A percentile compares a stretch with the other conserved stretches of the same genome.
These are phyloP conservation scores for Drosophila sucinea DNA, from an alignment of 1,140 invertebrate genomes.

Conservation along the genomic window DNA sequence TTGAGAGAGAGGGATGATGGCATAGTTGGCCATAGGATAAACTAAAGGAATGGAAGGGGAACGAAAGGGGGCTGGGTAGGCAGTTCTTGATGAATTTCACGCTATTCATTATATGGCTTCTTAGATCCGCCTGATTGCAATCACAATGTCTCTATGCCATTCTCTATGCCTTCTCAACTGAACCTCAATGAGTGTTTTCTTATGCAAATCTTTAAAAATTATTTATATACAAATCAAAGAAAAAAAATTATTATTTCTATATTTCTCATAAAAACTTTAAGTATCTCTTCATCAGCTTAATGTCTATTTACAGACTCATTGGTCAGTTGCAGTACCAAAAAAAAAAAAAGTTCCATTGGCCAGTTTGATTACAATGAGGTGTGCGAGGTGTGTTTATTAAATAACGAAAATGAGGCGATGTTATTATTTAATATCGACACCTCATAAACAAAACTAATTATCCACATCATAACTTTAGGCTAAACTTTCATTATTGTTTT, in stretches of 20 bases:
- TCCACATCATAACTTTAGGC: no score
- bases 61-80: background rate
- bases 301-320: slow-evolving; percentile 12
- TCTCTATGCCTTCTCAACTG: background rate
- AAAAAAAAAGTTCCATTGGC: background rate
- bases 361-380: background rate
- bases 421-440: background rate
- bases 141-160: slow-evolving; percentile 3
- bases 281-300: slow-evolving; percentile 5
- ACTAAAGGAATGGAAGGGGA: background rate
- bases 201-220: background rate
- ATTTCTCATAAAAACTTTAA: background rate
- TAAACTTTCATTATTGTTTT: no score
- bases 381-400: background rate
- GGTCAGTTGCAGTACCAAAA: slow-evolving; percentile 5
- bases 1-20: background rate
- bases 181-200: background rate
- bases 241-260: no score
- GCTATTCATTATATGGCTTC: slow-evolving; percentile 4
- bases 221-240: slow-evolving; percentile 2
- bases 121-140: background rate
- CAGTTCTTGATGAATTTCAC: background rate
- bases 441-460: background rate
- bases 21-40: slow-evolving; percentile 16
- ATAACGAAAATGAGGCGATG: background rate